Conservation (phyloP, 2,888 invertebrate genomes). For the Cylloceria caligata region DNA sequence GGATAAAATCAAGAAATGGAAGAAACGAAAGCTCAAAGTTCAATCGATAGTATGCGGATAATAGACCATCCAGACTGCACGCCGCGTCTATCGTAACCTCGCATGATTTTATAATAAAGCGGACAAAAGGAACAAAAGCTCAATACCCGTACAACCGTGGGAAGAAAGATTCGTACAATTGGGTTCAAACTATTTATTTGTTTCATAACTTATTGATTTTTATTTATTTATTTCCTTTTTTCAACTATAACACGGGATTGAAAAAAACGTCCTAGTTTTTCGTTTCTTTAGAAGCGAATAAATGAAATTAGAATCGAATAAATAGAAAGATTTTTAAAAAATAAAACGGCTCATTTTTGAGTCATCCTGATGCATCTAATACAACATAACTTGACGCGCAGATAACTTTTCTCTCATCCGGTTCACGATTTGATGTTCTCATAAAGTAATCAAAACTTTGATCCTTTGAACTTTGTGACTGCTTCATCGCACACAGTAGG, state of each 20-base stretch:
- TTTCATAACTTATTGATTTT: too few relatives aligned
- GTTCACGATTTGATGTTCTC: conserved; percentile 1
- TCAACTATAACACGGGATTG: too few relatives aligned
- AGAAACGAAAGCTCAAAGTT: conserved; percentile 9
- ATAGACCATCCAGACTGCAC: neutral
- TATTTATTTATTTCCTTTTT: too few relatives aligned
- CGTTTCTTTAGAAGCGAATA: too few relatives aligned
- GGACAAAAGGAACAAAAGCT: neutral
- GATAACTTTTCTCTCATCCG: neutral
- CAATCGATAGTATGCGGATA: conserved; percentile 1
- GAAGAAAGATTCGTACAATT: neutral
- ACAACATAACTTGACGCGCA: neutral
- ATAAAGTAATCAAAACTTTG: conserved; percentile 32
- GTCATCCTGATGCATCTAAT: neutral
- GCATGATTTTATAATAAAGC: conserved; percentile 1
- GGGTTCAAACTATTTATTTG: too few relatives aligned
- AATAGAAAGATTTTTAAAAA: too few relatives aligned
- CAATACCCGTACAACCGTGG: neutral
- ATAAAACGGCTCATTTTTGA: neutral
- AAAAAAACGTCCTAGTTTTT: too few relatives aligned
- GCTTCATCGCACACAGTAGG: neutral
- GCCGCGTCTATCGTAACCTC: neutral
- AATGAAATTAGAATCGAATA: too few relatives aligned
- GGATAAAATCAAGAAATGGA: neutral
- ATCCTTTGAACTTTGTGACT: conserved; percentile 34